Evolutionary conservation across 2,888 invertebrate genomes (phyloP).

Genomic region (Sminthurides aquaticus): DNA sequence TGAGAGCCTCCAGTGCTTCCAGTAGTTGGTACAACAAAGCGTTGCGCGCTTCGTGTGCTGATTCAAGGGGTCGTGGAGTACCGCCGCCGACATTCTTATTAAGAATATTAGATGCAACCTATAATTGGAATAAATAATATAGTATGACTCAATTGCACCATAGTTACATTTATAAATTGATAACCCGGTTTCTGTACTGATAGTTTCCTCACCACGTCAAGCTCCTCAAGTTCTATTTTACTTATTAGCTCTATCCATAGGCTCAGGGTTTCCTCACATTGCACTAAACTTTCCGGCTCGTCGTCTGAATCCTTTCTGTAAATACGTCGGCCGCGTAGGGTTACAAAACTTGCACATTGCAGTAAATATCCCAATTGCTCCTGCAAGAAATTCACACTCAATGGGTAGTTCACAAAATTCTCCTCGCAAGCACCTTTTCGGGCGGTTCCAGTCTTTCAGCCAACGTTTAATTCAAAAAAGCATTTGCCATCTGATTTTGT

Average conservation of each 20-base stretch:
- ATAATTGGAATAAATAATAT: not conserved
- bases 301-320: constrained; percentile 18
- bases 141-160: not conserved
- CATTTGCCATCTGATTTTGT: too few relatives aligned
- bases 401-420: too few relatives aligned
- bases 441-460: too few relatives aligned
- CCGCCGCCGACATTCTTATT: constrained; percentile 5
- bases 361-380: constrained; percentile 35
- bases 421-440: too few relatives aligned
- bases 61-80: constrained; percentile 21
- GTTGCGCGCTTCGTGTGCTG: constrained; percentile 23
- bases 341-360: constrained; percentile 31
- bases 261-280: constrained; percentile 22
- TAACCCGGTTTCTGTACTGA: not conserved
- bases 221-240: constrained; percentile 6
- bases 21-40: constrained; percentile 24
- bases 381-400: constrained; percentile 22
- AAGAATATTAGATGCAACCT: constrained; percentile 14
- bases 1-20: constrained; percentile 32
- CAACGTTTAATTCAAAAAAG: too few relatives aligned
- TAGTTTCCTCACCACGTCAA: constrained; percentile 19
- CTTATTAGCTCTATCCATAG: constrained; percentile 10
- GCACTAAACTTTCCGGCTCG: constrained; percentile 18
- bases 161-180: constrained; percentile 8
- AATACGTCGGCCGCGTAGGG: constrained; percentile 22